These are phyloP conservation scores for Leptopilina boulardi DNA, from an alignment of 1,140 invertebrate genomes.

Conservation along the genomic window DNA sequence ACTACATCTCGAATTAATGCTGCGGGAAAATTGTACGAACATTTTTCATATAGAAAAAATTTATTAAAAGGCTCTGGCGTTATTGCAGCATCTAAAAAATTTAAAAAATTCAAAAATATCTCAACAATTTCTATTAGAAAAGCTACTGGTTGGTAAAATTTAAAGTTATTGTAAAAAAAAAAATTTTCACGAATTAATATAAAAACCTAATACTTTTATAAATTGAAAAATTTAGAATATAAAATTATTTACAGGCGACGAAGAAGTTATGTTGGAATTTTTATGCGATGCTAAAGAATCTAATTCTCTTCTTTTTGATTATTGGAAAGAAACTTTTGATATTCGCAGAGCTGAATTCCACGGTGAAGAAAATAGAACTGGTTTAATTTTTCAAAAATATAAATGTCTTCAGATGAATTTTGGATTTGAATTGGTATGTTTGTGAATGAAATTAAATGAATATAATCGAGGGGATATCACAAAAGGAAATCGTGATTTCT, in stretches of 20 bases:
- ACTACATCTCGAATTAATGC: neutral
- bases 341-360: neutral
- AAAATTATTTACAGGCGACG: neutral
- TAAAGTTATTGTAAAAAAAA: too few species aligned
- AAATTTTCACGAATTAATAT: too few species aligned
- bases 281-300: neutral
- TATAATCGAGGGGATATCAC: too few species aligned
- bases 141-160: too few species aligned
- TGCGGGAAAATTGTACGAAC: neutral
- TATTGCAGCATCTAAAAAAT: neutral
- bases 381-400: neutral
- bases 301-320: neutral
- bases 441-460: too few species aligned
- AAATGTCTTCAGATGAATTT: neutral
- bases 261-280: neutral
- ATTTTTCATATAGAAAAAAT: neutral
- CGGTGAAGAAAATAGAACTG: neutral
- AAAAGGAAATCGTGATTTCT: too few species aligned
- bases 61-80: neutral
- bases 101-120: too few species aligned
- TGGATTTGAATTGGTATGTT: neutral
- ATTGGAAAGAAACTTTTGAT: neutral
- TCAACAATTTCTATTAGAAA: too few species aligned
- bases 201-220: too few species aligned
- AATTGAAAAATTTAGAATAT: too few species aligned